A percentile compares a stretch with the other conserved stretches of the same genome.
Evolutionary conservation across 2,888 invertebrate species (phyloP).

Genomic region (Aleiodes leptofemur): DNA sequence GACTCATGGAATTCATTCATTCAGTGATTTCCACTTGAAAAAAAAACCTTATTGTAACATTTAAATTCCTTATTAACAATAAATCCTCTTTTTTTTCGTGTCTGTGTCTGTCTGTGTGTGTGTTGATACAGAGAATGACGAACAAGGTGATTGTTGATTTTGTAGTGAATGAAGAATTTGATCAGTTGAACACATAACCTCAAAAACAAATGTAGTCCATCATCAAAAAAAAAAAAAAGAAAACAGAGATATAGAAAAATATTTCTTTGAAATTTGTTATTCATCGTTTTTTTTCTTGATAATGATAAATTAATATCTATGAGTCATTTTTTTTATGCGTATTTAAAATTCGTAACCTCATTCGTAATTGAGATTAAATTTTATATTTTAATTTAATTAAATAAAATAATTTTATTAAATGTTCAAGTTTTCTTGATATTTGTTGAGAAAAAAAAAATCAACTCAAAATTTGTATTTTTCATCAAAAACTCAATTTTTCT

Average conservation of each 20-base stretch:
- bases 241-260: background rate
- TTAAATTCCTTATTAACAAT: too few species aligned
- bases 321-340: conserved; percentile 16
- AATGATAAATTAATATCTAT: conserved; percentile 15
- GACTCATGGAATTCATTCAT: background rate
- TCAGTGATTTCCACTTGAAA: background rate
- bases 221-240: too few species aligned
- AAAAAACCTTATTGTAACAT: background rate
- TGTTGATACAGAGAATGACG: conserved; percentile 2
- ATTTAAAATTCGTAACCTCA: conserved; percentile 1
- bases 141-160: conserved; percentile 3
- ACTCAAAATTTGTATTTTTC: background rate
- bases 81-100: too few species aligned
- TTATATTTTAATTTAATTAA: background rate
- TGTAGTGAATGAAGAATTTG: background rate
- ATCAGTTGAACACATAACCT: conserved; percentile 19
- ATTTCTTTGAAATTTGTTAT: conserved; percentile 7
- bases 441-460: background rate
- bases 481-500: too few species aligned
- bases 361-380: conserved; percentile 5
- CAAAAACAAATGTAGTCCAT: conserved; percentile 7
- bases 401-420: background rate
- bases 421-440: background rate
- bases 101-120: too few species aligned
- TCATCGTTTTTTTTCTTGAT: background rate